phyloP scores from a whole-genome alignment of 2,797 vertebrate species.

The Cichlasoma orientale region DNA sequence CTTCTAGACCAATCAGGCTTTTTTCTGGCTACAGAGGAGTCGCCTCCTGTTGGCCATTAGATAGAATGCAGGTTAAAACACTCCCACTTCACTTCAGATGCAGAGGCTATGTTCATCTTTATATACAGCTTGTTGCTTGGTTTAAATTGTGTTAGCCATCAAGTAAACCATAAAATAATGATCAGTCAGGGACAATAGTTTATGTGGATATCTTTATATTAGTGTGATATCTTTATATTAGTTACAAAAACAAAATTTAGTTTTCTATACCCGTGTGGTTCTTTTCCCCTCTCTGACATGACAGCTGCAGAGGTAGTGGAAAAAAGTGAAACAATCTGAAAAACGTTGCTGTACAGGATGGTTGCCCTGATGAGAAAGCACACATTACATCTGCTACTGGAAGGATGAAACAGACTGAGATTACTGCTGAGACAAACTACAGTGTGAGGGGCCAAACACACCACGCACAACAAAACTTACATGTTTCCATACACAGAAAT shows the following conservation, averaged over 20 bases:
- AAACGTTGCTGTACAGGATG: background rate
- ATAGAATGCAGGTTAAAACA: background rate
- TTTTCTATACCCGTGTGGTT: constrained; percentile 51
- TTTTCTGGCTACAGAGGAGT: background rate
- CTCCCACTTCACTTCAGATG: background rate
- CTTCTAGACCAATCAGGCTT: background rate
- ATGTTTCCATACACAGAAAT: background rate
- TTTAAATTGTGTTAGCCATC: background rate
- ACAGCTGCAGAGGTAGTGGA: constrained; percentile 68
- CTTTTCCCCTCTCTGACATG: constrained; percentile 39
- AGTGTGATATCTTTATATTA: constrained; percentile 34
- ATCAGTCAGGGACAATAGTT: background rate
- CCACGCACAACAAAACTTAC: constrained; percentile 2
- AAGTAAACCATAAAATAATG: background rate
- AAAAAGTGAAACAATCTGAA: constrained; percentile 35
- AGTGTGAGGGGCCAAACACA: constrained; percentile 11
- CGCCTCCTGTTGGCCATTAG: background rate
- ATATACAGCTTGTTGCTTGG: background rate
- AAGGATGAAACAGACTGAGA: constrained; percentile 21
- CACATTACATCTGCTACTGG: constrained; percentile 41
- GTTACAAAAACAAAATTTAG: constrained; percentile 54
- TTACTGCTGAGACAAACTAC: constrained; percentile 24
- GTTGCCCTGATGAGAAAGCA: constrained; percentile 37
- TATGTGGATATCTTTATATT: constrained; percentile 41
- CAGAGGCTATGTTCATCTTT: background rate